Percentiles rank a stretch among this genome's conserved stretches.
These are phyloP conservation scores for Triplophysa rosa DNA, from an alignment of 2,113 vertebrate species.

Conservation along the genomic window DNA sequence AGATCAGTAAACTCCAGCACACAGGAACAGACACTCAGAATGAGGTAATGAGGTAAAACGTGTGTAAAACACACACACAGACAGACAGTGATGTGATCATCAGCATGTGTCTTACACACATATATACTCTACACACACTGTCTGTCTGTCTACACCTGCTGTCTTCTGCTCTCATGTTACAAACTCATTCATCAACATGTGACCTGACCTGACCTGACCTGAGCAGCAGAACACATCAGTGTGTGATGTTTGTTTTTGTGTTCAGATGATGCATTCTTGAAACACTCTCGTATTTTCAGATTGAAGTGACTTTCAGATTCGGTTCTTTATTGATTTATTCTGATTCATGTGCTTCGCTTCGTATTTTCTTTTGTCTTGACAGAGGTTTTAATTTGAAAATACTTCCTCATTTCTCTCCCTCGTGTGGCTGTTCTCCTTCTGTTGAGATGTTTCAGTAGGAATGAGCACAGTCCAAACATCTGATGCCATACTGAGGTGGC, in stretches of 20 bases:
- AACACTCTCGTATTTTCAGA: too few relatives aligned
- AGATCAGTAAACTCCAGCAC: constrained; percentile 84
- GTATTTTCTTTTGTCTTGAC: not conserved
- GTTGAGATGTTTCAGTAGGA: too few relatives aligned
- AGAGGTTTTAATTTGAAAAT: not conserved
- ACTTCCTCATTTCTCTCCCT: too few relatives aligned
- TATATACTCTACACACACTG: not conserved
- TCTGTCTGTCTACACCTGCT: not conserved
- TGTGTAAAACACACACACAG: constrained; percentile 53
- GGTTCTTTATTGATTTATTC: constrained; percentile 4
- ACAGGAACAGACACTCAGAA: constrained; percentile 81
- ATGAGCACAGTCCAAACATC: too few relatives aligned
- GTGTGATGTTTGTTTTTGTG: not conserved
- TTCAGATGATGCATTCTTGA: not conserved
- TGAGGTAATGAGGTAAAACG: constrained; percentile 79
- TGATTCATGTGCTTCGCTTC: not conserved
- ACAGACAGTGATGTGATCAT: constrained; percentile 61
- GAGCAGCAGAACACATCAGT: not conserved
- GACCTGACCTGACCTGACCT: not conserved
- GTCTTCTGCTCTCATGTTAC: not conserved
- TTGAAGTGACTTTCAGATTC: not conserved
- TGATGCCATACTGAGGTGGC: too few relatives aligned
- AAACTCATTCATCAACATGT: not conserved
- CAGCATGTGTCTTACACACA: constrained; percentile 49
- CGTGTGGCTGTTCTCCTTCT: too few relatives aligned